A percentile compares a stretch with the other conserved stretches of the same genome.
Evolutionary conservation across 1,140 invertebrate species (phyloP).

Genomic region (Idris sp.): DNA sequence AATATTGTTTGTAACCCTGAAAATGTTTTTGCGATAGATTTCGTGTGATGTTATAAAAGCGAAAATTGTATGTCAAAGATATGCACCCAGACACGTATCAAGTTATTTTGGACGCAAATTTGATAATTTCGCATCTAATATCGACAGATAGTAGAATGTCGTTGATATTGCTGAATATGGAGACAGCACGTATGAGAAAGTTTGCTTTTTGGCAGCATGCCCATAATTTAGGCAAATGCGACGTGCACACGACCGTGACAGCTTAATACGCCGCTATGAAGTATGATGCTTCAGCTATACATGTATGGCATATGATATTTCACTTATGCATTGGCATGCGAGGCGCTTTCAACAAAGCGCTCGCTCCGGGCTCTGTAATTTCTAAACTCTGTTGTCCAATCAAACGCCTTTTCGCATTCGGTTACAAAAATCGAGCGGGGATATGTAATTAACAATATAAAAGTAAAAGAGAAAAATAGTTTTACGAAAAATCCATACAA

Average conservation of each 20-base stretch:
- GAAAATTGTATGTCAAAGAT: conserved; percentile 2
- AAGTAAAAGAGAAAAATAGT: too few species aligned
- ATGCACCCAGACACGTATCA: neutral
- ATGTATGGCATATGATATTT: conserved; percentile 63
- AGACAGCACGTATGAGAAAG: conserved; percentile 55
- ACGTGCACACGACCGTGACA: conserved; percentile 52
- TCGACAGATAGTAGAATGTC: conserved; percentile 43
- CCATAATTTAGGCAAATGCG: conserved; percentile 60
- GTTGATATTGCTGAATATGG: conserved; percentile 55
- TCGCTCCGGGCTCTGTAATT: conserved; percentile 17
- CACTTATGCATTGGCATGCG: conserved; percentile 57
- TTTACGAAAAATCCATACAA: too few species aligned
- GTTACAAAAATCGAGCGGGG: conserved; percentile 24
- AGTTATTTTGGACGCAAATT: conserved; percentile 17
- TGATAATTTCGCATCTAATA: conserved; percentile 57
- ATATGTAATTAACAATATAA: too few species aligned
- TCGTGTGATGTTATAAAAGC: neutral
- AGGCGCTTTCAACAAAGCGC: conserved; percentile 48
- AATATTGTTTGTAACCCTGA: too few species aligned
- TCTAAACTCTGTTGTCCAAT: conserved; percentile 38
- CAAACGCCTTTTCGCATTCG: conserved; percentile 19
- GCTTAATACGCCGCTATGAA: conserved; percentile 62
- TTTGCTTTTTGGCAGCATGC: conserved; percentile 57
- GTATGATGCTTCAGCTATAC: conserved; percentile 50
- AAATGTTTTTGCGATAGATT: too few species aligned